Evolutionary conservation across 2,113 vertebrate species (phyloP).

Genomic region (Leucosticte australis): DNA sequence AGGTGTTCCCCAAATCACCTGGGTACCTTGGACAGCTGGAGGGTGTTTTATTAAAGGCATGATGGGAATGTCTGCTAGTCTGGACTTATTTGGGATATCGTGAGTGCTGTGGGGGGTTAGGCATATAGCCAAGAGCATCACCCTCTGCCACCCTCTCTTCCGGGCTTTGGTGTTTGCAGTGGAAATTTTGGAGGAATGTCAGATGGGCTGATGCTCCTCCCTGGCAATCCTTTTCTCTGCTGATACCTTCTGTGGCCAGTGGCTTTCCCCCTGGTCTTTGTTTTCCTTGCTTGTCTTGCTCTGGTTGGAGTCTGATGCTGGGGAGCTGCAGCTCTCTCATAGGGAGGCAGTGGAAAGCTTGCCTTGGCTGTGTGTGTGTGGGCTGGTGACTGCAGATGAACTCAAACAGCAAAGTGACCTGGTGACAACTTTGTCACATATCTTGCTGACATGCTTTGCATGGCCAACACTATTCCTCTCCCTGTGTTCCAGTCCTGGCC

Average conservation of each 20-base stretch:
- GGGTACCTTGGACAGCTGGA: neutral
- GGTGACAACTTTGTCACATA: neutral
- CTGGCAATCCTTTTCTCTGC: neutral
- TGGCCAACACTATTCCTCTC: neutral
- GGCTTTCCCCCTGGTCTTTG: neutral
- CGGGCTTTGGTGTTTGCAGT: neutral
- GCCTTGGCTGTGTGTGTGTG: fast-evolving
- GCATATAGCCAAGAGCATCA: neutral
- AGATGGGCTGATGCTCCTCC: neutral
- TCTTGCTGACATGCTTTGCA: neutral
- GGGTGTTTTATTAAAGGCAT: neutral
- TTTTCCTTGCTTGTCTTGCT: neutral
- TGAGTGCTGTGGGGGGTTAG: neutral
- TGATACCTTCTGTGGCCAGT: neutral
- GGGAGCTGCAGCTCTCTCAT: neutral
- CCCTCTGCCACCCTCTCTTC: neutral
- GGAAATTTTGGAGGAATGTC: neutral
- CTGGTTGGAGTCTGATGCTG: fast-evolving
- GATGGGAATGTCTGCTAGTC: neutral
- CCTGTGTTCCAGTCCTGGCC: neutral
- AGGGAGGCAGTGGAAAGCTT: neutral
- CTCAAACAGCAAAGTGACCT: neutral
- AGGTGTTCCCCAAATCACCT: neutral
- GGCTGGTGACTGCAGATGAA: neutral
- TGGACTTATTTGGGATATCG: neutral